A percentile compares a stretch with the other conserved stretches of the same genome.
Evolutionary conservation across 2,113 vertebrate genomes (phyloP).

Genomic region (Malurus cyaneus): DNA sequence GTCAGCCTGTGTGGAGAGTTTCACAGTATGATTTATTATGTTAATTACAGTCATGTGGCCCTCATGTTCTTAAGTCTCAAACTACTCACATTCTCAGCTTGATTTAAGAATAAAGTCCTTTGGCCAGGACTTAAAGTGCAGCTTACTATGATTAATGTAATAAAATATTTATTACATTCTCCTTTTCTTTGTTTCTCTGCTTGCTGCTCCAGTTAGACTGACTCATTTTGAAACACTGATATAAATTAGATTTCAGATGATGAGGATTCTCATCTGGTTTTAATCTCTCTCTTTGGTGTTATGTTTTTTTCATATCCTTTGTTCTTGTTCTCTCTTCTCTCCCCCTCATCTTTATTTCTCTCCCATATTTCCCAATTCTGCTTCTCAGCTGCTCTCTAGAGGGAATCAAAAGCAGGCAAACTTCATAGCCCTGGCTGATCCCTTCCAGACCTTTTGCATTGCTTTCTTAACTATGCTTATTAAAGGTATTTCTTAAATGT

Average conservation of each 20-base stretch:
- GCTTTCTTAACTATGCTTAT: neutral
- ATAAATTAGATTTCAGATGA: constrained; percentile 63
- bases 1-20: constrained; percentile 63
- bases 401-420: neutral
- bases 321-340: neutral
- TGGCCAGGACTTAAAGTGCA: constrained; percentile 61
- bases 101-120: constrained; percentile 75
- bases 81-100: constrained; percentile 69
- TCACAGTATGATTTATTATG: constrained; percentile 75
- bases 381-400: neutral
- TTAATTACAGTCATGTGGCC: constrained; percentile 76
- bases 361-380: neutral
- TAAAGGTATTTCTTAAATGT: neutral
- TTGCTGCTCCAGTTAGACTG: constrained; percentile 44
- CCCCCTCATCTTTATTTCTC: neutral
- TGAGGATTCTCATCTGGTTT: constrained; percentile 56
- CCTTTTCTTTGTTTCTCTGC: constrained; percentile 32
- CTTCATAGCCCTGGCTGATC: neutral
- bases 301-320: constrained; percentile 28
- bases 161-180: constrained; percentile 73
- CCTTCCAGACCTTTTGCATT: neutral
- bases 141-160: constrained; percentile 74
- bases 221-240: constrained; percentile 50
- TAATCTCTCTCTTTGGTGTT: constrained; percentile 11
- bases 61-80: constrained; percentile 69